Conservation (phyloP, 2,113 vertebrate genomes). For the Meriones unguiculatus region DNA sequence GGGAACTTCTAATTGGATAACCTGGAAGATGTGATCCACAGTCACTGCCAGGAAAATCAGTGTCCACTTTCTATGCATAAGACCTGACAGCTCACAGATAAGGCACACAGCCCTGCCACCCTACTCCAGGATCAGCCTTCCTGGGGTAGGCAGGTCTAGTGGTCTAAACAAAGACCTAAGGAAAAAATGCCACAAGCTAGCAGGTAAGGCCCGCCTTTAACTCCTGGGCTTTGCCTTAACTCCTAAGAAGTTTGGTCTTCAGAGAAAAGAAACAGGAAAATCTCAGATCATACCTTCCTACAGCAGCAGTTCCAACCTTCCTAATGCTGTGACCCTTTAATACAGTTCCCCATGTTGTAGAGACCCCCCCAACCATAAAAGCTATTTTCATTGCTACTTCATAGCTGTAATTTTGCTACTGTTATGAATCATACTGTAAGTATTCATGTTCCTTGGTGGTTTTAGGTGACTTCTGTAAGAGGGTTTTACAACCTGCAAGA, state of each 20-base stretch:
- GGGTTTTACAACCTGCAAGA: not conserved
- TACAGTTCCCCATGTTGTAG: not conserved
- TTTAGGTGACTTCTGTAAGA: not conserved
- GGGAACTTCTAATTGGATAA: constrained; percentile 49
- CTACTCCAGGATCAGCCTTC: not conserved
- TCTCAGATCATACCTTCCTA: not conserved
- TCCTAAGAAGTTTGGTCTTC: constrained; percentile 40
- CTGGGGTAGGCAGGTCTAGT: not conserved
- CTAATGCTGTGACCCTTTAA: not conserved
- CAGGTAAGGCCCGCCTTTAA: not conserved
- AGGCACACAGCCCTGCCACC: constrained; percentile 24
- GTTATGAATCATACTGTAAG: not conserved
- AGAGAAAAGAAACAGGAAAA: not conserved
- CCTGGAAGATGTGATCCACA: constrained; percentile 2
- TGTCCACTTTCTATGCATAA: constrained; percentile 59
- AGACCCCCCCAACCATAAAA: not conserved
- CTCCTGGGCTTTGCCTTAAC: not conserved
- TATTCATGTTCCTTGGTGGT: not conserved
- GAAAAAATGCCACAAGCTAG: constrained; percentile 33
- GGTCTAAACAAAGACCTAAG: constrained; percentile 29
- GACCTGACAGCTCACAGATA: constrained; percentile 63
- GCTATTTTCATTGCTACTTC: not conserved
- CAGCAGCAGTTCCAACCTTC: not conserved
- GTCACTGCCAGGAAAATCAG: constrained; percentile 58
- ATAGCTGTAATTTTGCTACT: not conserved